Percentiles rank a stretch among this genome's conserved stretches.
These are phyloP conservation scores for Pterostichus madidus DNA, from an alignment of 2,888 invertebrate species.

Conservation along the genomic window DNA sequence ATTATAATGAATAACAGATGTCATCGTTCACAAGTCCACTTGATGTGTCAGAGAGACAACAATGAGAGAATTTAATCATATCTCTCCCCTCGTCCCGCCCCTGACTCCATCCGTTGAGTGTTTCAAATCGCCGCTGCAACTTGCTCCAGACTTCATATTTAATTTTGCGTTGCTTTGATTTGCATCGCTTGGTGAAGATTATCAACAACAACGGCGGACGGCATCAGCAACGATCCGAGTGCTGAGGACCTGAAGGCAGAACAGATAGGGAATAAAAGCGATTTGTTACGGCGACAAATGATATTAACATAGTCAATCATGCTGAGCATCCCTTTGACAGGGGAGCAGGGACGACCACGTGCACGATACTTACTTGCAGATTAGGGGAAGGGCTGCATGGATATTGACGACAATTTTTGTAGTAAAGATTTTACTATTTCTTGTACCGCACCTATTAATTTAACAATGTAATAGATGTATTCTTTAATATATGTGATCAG, in stretches of 20 bases:
- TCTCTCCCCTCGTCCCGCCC: neutral
- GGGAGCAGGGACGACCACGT: neutral
- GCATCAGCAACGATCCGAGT: neutral
- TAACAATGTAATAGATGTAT: too few species aligned
- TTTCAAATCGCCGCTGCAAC: constrained; percentile 7
- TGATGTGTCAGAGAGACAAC: constrained; percentile 36
- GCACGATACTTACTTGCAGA: constrained; percentile 29
- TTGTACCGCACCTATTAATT: neutral
- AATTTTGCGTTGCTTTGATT: constrained; percentile 43
- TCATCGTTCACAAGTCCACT: constrained; percentile 42
- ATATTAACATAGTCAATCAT: constrained; percentile 77
- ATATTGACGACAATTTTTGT: neutral
- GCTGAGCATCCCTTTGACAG: constrained; percentile 68
- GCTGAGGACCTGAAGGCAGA: neutral
- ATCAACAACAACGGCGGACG: constrained; percentile 2
- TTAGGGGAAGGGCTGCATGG: neutral
- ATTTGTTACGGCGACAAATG: constrained; percentile 70
- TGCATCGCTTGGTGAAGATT: constrained; percentile 18
- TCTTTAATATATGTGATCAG: too few species aligned
- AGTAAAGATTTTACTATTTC: neutral
- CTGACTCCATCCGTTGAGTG: neutral
- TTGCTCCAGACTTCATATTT: constrained; percentile 49
- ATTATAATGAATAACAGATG: constrained; percentile 40
- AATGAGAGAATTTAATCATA: constrained; percentile 59
- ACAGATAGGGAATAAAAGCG: constrained; percentile 27